Base-by-base conservation (phyloP, 2,888 invertebrate genomes). In the Eupithecia insigniata region DNA sequence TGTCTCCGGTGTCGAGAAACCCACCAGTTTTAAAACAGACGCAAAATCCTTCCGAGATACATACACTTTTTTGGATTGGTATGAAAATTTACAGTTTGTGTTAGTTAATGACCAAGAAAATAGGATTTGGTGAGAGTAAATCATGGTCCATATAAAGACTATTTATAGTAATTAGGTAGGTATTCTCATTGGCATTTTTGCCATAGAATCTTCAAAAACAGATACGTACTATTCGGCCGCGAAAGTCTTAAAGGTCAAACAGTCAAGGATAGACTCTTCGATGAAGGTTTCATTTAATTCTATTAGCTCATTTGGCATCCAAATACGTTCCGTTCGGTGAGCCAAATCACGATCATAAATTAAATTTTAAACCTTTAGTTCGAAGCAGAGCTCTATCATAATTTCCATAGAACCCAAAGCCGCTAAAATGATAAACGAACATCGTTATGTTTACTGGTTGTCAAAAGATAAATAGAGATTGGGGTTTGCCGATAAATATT, bases 281-380 rank as follows among this genome's bases (percentile, higher is more conserved):
- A 14, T 22, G 43, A 30, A 65, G 43, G 43, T 65, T 22, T 66
- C 30, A 43, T 51, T 51, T 32, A 55, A 55, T 55, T 55, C 55
- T 55, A 14, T 55, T 12, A 55, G 26, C 55, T 55, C 22, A 55
- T 55, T 55, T 55, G 55, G 55, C 55, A 26, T 14, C 22, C 14
- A 55, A 26, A 26, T 51, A n/a, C 10, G n/a, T 46, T 46, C n/a
- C 46, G 3, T 51, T 10, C n/a, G 22, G 26, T 55, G 55, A 55
- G 55, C 55, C 26, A 55, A 55, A 55, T 55, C 55, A 55, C 55
- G 55, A 55, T 26, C 22, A 12, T 55, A 14, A 55, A 26, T 55
- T 55, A 46, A 51, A 46, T 7, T n/a, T n/a, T n/a, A 22, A 22
- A 51, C 22, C 12, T n/a, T 51, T 51, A 3, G 10, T 51, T 51